Evolutionary conservation across 2,888 invertebrate species (phyloP), one percentile per base, ranked within the genome.

Genomic region (Vesta saturnalis): DNA sequence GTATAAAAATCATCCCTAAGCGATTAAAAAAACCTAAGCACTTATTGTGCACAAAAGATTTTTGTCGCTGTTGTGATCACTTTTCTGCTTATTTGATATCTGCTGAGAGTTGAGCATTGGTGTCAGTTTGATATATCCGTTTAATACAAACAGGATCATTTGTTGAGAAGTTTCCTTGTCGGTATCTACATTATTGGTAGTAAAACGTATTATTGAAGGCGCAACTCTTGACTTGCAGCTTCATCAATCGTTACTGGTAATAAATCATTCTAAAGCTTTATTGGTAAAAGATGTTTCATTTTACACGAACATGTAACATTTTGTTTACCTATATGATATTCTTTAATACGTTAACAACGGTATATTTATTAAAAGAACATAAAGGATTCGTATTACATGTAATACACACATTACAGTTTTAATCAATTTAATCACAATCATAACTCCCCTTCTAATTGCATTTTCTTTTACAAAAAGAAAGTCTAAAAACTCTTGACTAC

Each of bases 111-210:
- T 60, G 56, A 64, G 72, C 70, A 76, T 76, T 71, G 76, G 73
- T 76, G 77, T 77, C 75, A 75, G 67, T 74, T 76, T 81, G 80
- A 81, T 81, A 78, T 80, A 81, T 81, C 79, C 77, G 74, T 77
- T 78, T 78, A 80, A 79, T 78, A 79, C 78, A 81, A 81, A 80
- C 79, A 79, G 74, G 78, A 80, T 81, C 80, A 80, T 81, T 82
- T 81, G 80, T 81, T 78, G 78, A 78, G 77, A 79, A 77, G 78
- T 79, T 76, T 79, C 77, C 76, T 65, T 75, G 72, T 75, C 77
- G 74, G 77, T 80, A 79, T 79, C 79, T 80, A 76, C 78, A 79
- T 81, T 80, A 80, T 80, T 77, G 77, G 77, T 77, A 76, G 76
- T 76, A 77, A 78, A 77, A 79, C 78, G 76, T 77, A 79, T 80